These are phyloP conservation scores for Eudasyphora cyanicolor DNA, from an alignment of 2,888 invertebrate genomes.

Conservation along the genomic window DNA sequence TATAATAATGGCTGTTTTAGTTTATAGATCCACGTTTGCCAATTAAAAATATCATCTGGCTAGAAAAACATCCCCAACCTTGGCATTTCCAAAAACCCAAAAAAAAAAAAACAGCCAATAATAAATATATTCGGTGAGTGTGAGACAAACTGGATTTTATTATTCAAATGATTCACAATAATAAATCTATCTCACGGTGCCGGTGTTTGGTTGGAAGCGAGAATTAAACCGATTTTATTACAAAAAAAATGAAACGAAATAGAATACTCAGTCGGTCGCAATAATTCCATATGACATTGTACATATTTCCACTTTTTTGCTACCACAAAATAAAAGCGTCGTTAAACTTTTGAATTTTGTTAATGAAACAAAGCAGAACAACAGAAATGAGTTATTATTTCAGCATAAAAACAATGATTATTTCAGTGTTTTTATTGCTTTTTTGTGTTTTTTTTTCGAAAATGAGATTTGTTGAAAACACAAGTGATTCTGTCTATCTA, in stretches of 20 bases:
- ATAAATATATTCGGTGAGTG: too few species aligned
- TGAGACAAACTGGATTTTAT: too few species aligned
- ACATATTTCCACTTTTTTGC: too few species aligned
- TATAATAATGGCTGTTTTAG: too few species aligned
- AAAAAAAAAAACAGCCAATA: too few species aligned
- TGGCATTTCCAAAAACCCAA: too few species aligned
- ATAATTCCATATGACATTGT: slow-evolving; percentile 3
- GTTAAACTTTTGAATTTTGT: slow-evolving; percentile 10
- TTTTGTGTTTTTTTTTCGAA: not conserved
- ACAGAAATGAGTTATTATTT: slow-evolving; percentile 5
- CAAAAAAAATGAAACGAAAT: not conserved
- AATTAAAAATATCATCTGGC: too few species aligned
- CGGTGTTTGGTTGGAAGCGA: too few species aligned
- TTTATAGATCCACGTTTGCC: too few species aligned
- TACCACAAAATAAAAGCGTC: not conserved
- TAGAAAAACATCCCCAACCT: too few species aligned
- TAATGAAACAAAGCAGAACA: slow-evolving; percentile 11
- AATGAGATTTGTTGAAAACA: not conserved
- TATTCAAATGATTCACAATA: not conserved
- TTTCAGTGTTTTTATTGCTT: not conserved
- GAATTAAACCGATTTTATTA: not conserved
- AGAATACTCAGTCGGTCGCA: too few species aligned
- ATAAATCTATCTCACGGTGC: not conserved
- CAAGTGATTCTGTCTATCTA: not conserved
- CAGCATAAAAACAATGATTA: not conserved